Conservation (phyloP, 2,888 invertebrate species). For the Epistrophe grossulariae region DNA sequence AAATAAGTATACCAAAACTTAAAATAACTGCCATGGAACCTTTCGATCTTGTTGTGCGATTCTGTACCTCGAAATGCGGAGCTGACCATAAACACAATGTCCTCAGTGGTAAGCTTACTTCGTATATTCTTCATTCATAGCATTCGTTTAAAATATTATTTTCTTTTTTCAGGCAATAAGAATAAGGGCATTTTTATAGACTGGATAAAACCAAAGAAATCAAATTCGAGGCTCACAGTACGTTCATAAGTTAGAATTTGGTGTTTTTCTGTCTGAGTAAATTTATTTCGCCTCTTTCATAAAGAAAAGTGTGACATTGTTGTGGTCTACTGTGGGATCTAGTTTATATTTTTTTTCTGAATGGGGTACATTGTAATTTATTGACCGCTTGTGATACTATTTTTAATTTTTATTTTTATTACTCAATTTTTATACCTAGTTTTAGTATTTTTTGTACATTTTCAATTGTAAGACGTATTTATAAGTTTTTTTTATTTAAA, state of each 20-base stretch:
- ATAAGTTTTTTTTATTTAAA: slow-evolving; percentile 30
- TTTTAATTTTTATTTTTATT: slow-evolving; percentile 27
- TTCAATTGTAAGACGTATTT: slow-evolving; percentile 34
- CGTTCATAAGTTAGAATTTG: not conserved
- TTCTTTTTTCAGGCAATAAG: slow-evolving; percentile 31
- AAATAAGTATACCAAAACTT: slow-evolving; percentile 78
- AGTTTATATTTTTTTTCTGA: not conserved
- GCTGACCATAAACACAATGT: slow-evolving; percentile 79
- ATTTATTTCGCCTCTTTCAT: not conserved
- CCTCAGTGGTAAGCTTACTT: slow-evolving; percentile 45
- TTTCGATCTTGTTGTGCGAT: slow-evolving; percentile 80
- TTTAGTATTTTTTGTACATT: slow-evolving; percentile 39
- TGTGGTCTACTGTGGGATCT: slow-evolving; percentile 4
- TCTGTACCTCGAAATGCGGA: slow-evolving; percentile 79
- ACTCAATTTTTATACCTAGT: slow-evolving; percentile 47
- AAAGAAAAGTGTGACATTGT: not conserved
- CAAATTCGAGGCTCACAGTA: slow-evolving; percentile 39
- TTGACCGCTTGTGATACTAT: slow-evolving; percentile 63
- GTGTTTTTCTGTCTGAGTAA: not conserved
- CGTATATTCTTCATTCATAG: not conserved
- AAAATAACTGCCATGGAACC: slow-evolving; percentile 79
- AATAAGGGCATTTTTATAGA: slow-evolving; percentile 62
- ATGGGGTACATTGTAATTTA: slow-evolving; percentile 33
- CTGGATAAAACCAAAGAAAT: slow-evolving; percentile 57
- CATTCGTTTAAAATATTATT: not conserved